Evolutionary conservation across 2,888 invertebrate genomes (phyloP).

Genomic region (Nephrotoma guestfalica): DNA sequence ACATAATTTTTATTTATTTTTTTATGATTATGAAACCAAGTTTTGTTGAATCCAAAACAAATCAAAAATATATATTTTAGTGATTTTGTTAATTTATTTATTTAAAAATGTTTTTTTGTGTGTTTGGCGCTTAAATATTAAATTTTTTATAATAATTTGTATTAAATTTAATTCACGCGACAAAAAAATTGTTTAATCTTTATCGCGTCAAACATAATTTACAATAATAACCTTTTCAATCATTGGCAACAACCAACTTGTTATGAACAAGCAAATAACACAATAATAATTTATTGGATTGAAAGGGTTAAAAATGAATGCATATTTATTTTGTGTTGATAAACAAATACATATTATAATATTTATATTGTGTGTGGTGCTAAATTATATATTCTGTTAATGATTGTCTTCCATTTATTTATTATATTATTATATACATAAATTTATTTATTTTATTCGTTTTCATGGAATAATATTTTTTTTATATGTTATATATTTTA

Average conservation of each 20-base stretch:
- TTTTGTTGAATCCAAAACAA: not conserved
- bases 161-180: not conserved
- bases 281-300: not conserved
- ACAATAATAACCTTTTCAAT: not conserved
- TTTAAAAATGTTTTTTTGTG: not conserved
- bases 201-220: not conserved
- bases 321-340: constrained; percentile 18
- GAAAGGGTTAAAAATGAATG: not conserved
- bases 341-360: constrained; percentile 6
- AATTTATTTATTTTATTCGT: constrained; percentile 1
- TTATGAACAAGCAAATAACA: not conserved
- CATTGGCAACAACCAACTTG: not conserved
- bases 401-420: constrained; percentile 7
- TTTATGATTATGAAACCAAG: not conserved
- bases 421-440: constrained; percentile 8
- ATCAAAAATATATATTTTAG: not conserved
- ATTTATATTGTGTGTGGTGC: constrained; percentile 5
- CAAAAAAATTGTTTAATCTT: not conserved
- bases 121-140: not conserved
- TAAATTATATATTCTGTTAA: constrained; percentile 6
- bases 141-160: not conserved
- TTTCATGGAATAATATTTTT: not conserved
- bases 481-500: not conserved
- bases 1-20: not conserved
- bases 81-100: not conserved